Evolutionary conservation across 2,888 invertebrate genomes (phyloP), one percentile per base, ranked within the genome.

Genomic region (Cybosia mesomella): DNA sequence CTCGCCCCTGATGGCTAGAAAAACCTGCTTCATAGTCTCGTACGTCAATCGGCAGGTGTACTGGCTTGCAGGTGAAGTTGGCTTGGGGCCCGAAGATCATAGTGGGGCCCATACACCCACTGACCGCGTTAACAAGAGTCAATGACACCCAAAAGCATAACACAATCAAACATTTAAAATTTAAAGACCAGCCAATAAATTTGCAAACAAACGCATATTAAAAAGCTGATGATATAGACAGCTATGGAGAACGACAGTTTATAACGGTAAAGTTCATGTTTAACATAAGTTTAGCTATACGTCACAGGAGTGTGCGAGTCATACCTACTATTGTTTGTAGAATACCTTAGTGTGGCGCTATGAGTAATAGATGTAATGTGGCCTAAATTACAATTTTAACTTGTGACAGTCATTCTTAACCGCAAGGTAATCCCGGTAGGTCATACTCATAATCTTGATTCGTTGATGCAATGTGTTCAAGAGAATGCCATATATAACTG

Each of bases 121-220:
- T 28, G n/a, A 15, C 18, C 53, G 3, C 21, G 36, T 24, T 55
- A 55, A 36, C 34, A 54, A 63, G 59, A 64, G 54, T 64, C 59
- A 68, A 55, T 55, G 64, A 60, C 59, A 63, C 55, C 21, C 63
- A 28, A 63, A 53, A 34, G 24, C 7, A 58, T 13, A 15, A 68
- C 59, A 66, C 69, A 68, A 69, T 65, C 49, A 65, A 21, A 55
- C 65, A 69, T 58, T 61, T 53, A 57, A 58, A 32, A 62, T 53
- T 32, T 53, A 34, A 53, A 54, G 34, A 49, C 24, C 22, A 15
- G 43, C 60, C 60, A 73, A 76, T 68, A 54, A 74, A 79, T 79
- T 79, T 73, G 76, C 79, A 78, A 76, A 79, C 79, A 79, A 79
- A 80, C 60, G 58, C 70, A 67, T 74, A 72, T 64, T 71, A 75